phyloP scores from a whole-genome alignment of 2,888 invertebrate genomes.

The Caenorhabditis sinica region DNA sequence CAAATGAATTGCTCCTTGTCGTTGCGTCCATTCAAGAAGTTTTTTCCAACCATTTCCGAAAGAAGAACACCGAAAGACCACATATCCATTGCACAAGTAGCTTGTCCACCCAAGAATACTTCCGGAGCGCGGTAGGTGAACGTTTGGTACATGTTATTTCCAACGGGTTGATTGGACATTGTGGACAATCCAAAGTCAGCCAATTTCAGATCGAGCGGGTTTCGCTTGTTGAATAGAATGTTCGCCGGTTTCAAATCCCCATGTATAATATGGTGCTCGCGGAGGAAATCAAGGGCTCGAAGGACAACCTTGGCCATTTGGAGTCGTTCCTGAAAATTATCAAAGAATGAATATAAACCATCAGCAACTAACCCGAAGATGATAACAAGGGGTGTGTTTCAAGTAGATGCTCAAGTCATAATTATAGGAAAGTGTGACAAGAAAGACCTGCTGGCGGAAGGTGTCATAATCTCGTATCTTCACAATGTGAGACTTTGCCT shows the following conservation, averaged over 20 bases:
- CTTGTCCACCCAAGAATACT: not conserved
- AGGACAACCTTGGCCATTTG: not conserved
- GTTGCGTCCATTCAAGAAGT: not conserved
- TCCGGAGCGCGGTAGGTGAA: constrained; percentile 22
- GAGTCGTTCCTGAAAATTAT: not conserved
- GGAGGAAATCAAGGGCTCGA: not conserved
- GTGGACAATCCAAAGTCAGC: constrained; percentile 18
- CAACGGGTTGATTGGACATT: not conserved
- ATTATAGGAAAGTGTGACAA: not conserved
- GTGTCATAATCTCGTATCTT: not conserved
- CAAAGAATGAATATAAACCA: not conserved
- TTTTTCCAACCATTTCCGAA: not conserved
- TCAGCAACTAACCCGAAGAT: not conserved
- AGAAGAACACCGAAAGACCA: constrained; percentile 22
- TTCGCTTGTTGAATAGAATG: not conserved
- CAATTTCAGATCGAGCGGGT: not conserved
- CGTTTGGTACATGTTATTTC: not conserved
- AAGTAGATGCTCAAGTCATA: too few relatives aligned
- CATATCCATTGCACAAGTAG: constrained; percentile 17
- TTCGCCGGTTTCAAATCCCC: constrained; percentile 29
- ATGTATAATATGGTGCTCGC: not conserved
- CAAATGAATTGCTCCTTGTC: not conserved
- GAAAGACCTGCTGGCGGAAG: constrained; percentile 2
- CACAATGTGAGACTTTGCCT: not conserved
- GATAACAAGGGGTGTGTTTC: too few relatives aligned